Base-by-base conservation (phyloP, 2,888 invertebrate genomes). In the Hemicrepidius hirtus region DNA sequence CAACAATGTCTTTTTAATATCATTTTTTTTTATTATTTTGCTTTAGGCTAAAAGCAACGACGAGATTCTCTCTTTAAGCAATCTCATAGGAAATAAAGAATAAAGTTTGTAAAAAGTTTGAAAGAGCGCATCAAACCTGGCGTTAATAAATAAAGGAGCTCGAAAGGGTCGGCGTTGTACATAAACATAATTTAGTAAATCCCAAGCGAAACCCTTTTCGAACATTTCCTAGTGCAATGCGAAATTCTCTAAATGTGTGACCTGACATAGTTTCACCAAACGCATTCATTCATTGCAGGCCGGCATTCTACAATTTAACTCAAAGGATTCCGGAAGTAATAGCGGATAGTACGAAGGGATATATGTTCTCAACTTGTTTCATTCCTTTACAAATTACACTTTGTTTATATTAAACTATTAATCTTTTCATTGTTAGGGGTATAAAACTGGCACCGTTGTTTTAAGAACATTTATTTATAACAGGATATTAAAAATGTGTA, bases 81-180 rank as follows among this genome's bases (percentile, higher is more conserved):
- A 59, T 67, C 59, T 44, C 67, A 32, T 10, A 59, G 57, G 59
- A 59, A 67, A 67, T 59, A 37, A 32, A 69, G 32, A 55, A 24
- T 32, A 32, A 69, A 64, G 55, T 69, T 69, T 20, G 13, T 50
- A 18, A 50, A 69, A 64, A 69, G 64, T 69, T 68, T 57, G 12
- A 37, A 50, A 24, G 53, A 35, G 44, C 46, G 24, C 55, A 69
- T 69, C 63, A 64, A 64, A 69, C 37, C 44, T 63, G 18, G 37
- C 50, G 44, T 69, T 55, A 69, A 55, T 69, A 69, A 69, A 69
- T 68, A 60, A 62, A 50, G 35, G 35, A 41, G 13, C 41, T 20
- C 44, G 60, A 44, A 60, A 60, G 37, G 57, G 57, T 37, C 57
- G 57, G 13, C 32, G 28, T 53, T 64, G 64, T 64, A 64, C 18